Percentiles rank a stretch among this genome's conserved stretches.
Conservation (phyloP, 2,888 invertebrate genomes). For the Eupelmus urozonus region DNA sequence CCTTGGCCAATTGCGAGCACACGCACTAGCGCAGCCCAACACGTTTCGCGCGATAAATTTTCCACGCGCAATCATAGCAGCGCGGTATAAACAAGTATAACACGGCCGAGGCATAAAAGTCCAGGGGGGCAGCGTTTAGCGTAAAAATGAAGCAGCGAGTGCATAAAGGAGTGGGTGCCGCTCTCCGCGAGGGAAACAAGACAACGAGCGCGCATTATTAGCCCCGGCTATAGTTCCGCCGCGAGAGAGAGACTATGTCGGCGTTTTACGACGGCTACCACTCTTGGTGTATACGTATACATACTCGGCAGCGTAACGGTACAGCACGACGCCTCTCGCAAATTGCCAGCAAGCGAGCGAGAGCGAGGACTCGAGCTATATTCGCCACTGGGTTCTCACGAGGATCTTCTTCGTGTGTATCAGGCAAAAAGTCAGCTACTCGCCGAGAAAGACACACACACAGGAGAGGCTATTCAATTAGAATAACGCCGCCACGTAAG, state of each 20-base stretch:
- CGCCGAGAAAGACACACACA: not conserved
- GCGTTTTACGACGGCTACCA: conserved; percentile 38
- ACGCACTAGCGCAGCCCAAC: no score
- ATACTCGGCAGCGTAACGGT: conserved; percentile 61
- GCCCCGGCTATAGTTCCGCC: not conserved
- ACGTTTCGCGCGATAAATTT: no score
- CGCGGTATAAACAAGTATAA: no score
- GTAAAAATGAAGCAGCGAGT: conserved; percentile 35
- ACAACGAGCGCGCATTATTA: not conserved
- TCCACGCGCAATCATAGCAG: no score
- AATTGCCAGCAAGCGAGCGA: conserved; percentile 53
- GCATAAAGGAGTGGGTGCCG: not conserved
- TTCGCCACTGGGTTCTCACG: conserved; percentile 22
- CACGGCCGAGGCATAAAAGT: no score
- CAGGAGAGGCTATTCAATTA: conserved; percentile 13
- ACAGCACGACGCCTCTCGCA: conserved; percentile 61
- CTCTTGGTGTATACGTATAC: conserved; percentile 45
- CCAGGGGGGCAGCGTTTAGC: conserved; percentile 34
- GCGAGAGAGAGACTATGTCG: no score
- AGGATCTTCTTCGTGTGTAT: no score
- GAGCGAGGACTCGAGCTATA: not conserved
- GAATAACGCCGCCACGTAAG: conserved; percentile 37
- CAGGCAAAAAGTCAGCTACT: no score
- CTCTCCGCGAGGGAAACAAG: not conserved
- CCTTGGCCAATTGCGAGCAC: no score